Evolutionary conservation across 2,797 vertebrate species (phyloP), one percentile per base, ranked within the genome.

Genomic region (Poeciliopsis turneri): DNA sequence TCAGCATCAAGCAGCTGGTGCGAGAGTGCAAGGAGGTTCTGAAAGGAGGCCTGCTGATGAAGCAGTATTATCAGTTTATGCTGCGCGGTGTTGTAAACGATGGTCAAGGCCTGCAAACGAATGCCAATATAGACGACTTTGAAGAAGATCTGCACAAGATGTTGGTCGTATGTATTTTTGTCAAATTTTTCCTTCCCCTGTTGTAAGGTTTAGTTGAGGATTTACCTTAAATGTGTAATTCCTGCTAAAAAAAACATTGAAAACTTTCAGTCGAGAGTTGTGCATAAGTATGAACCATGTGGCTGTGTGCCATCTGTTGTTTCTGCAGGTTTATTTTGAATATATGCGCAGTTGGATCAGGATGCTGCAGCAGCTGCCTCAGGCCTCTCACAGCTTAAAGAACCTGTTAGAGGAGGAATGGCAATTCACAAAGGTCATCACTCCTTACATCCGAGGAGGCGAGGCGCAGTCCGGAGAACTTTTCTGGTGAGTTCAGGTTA

Each of bases 21-120:
- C 96, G 98, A 13, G 98, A 99, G 90, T 99, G 98, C 88, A 99
- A 99, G 84, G 98, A 99, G 89, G 97, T 99, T 80, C 94, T 99
- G 55, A 99, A 99, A 92, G 98, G 98, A 0, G 98, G 98, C 16
- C 97, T 99, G 11, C 91, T 99, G 82, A 99, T 99, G 98, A 99
- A 99, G 94, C 98, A 98, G 95, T 99, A 99, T 93, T 99, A 99
- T 93, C 98, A 99, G 94, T 99, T 97, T 90, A 99, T 99, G 98
- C 95, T 99, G 86, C 95, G 94, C 1, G 97, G 96, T 23, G 96
- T 98, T 25, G 95, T 97, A 64, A 96, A 94, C 12, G 96, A 96
- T 78, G 93, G 94, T 72, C 95, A 95, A 90, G 95, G 95, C 74
- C 91, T 96, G 74, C 96, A 97, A 89, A 95, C 96, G 83, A 97